Evolutionary conservation across 2,888 invertebrate genomes (phyloP).

Genomic region (Alloplasta piceator): DNA sequence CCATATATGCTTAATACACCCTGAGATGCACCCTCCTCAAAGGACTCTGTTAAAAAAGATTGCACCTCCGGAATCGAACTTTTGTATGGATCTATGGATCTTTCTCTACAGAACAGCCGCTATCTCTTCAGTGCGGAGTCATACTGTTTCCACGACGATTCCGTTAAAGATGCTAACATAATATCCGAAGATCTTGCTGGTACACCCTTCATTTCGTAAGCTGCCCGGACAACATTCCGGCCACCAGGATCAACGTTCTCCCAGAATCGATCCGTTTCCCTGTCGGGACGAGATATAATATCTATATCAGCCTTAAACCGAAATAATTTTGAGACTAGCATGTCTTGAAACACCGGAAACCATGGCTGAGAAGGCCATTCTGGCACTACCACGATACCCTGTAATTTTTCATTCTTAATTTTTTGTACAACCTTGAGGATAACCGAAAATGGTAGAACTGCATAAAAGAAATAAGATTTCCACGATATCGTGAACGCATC

Average conservation of each 20-base stretch:
- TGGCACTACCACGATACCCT: constrained; percentile 56
- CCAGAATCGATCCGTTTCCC: constrained; percentile 63
- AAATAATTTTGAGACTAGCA: constrained; percentile 27
- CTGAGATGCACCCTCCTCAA: constrained; percentile 40
- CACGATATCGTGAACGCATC: constrained; percentile 49
- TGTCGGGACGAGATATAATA: constrained; percentile 18
- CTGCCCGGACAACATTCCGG: constrained; percentile 66
- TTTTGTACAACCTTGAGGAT: constrained; percentile 36
- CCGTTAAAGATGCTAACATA: constrained; percentile 35
- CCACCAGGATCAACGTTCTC: constrained; percentile 55
- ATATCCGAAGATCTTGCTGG: constrained; percentile 26
- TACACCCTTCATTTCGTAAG: constrained; percentile 37
- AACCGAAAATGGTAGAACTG: constrained; percentile 34
- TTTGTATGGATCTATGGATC: constrained; percentile 17
- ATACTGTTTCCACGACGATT: constrained; percentile 49
- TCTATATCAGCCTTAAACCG: background rate
- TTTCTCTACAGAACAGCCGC: constrained; percentile 41
- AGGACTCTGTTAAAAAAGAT: constrained; percentile 41
- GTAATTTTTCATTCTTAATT: constrained; percentile 15
- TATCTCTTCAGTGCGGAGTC: constrained; percentile 38
- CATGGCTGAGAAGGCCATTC: constrained; percentile 67
- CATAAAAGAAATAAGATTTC: constrained; percentile 26
- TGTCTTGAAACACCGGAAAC: constrained; percentile 57
- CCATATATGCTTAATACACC: constrained; percentile 44
- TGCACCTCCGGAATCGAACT: constrained; percentile 33